phyloP scores from a whole-genome alignment of 1,140 invertebrate species.

The Eupristina koningsbergeri region DNA sequence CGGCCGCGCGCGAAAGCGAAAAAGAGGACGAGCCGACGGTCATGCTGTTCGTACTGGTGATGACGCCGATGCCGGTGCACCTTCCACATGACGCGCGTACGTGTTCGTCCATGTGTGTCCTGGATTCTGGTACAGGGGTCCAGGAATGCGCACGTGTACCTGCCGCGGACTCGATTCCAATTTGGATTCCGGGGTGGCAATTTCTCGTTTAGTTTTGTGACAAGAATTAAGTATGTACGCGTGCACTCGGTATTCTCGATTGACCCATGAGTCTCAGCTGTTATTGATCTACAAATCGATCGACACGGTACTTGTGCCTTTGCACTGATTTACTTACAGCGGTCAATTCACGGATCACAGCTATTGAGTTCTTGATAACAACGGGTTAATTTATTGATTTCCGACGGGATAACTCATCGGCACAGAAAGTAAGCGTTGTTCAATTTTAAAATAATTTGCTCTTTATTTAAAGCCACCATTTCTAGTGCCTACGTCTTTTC shows the following conservation, averaged over 20 bases:
- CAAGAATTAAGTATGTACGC: not conserved
- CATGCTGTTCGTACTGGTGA: too few species aligned
- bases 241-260: too few species aligned
- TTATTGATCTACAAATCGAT: not conserved
- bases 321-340: not conserved
- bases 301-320: not conserved
- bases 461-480: not conserved
- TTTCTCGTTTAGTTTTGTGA: not conserved
- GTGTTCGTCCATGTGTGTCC: not conserved
- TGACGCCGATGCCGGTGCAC: too few species aligned
- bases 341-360: not conserved
- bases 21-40: constrained; percentile 39
- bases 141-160: not conserved
- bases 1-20: constrained; percentile 19
- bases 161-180: not conserved
- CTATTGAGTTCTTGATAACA: too few species aligned
- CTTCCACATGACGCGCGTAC: constrained; percentile 1
- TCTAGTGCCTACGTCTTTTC: not conserved
- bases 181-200: not conserved
- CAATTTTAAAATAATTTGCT: too few species aligned
- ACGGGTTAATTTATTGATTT: too few species aligned
- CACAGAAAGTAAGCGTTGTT: too few species aligned
- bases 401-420: too few species aligned
- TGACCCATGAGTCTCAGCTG: not conserved
- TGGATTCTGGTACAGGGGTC: not conserved